phyloP scores from a whole-genome alignment of 2,888 invertebrate genomes.

The Drosophila maculinotata region DNA sequence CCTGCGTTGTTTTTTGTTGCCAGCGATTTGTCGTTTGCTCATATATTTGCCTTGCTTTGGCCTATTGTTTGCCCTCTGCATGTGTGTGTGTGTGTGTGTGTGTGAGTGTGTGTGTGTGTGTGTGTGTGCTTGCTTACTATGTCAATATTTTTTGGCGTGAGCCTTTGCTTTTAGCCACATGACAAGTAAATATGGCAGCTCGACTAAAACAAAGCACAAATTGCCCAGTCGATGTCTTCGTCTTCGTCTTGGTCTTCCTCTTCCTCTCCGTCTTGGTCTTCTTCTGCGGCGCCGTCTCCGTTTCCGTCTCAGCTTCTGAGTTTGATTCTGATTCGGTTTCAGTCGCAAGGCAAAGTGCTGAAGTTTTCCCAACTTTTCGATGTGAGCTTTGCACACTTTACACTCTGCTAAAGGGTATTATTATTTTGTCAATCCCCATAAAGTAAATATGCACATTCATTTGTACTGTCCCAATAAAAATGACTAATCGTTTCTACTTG shows the following conservation, averaged over 20 bases:
- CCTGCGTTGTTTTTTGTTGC: slow-evolving; percentile 14
- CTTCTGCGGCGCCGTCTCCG: too few relatives aligned
- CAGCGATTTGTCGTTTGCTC: slow-evolving; percentile 44
- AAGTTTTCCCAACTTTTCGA: slow-evolving; percentile 37
- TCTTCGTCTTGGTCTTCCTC: too few relatives aligned
- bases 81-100: slow-evolving; percentile 21
- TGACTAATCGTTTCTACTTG: too few relatives aligned
- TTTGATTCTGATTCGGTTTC: slow-evolving; percentile 10
- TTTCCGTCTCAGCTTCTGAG: slow-evolving; percentile 6
- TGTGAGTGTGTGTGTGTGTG: slow-evolving; percentile 28
- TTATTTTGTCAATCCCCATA: too few relatives aligned
- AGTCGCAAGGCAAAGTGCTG: slow-evolving; percentile 33
- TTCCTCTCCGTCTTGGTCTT: too few relatives aligned
- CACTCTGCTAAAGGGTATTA: background rate
- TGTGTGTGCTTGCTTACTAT: slow-evolving; percentile 60
- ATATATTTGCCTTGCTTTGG: slow-evolving; percentile 62
- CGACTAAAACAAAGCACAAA: slow-evolving; percentile 58
- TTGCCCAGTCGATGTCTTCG: slow-evolving; percentile 59
- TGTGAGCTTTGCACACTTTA: background rate
- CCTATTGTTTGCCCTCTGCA: slow-evolving; percentile 67
- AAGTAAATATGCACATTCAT: too few relatives aligned
- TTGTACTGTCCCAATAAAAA: too few relatives aligned
- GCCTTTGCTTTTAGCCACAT: slow-evolving; percentile 78
- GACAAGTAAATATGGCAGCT: slow-evolving; percentile 74
- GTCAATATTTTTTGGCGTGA: slow-evolving; percentile 79